These are phyloP conservation scores for Tolypeutes matacus DNA, from an alignment of 2,797 vertebrate species.

Conservation along the genomic window DNA sequence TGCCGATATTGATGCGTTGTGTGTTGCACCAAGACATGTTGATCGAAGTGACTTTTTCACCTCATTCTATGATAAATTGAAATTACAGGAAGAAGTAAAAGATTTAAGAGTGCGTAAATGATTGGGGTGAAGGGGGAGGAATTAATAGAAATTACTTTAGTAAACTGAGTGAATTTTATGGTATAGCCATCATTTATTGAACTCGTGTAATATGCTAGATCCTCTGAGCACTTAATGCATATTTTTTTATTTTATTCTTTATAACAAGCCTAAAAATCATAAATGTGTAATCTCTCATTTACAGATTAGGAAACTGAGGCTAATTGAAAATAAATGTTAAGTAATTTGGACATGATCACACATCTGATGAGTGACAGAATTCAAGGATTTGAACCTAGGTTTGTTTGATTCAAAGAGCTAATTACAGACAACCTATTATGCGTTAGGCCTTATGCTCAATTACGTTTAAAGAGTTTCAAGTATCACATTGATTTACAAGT, in stretches of 20 bases:
- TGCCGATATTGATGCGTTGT: constrained; percentile 95
- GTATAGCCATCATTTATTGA: not conserved
- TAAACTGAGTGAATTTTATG: constrained; percentile 38
- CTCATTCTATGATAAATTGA: constrained; percentile 95
- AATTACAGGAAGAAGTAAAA: constrained; percentile 94
- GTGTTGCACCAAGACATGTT: constrained; percentile 94
- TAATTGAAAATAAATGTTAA: not conserved
- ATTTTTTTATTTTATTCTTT: constrained; percentile 50
- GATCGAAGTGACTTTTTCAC: constrained; percentile 95
- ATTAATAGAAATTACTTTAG: constrained; percentile 39
- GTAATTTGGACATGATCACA: not conserved
- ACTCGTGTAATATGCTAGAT: not conserved
- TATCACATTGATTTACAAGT: not conserved
- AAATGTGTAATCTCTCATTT: not conserved
- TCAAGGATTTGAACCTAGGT: constrained; percentile 30
- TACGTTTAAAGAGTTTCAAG: constrained; percentile 41
- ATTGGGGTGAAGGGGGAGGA: constrained; percentile 48
- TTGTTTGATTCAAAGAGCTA: not conserved
- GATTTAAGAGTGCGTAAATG: constrained; percentile 90
- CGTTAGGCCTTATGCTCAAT: not conserved
- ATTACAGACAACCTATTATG: not conserved
- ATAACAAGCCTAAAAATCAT: constrained; percentile 11
- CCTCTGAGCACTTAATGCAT: not conserved
- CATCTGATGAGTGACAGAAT: not conserved
- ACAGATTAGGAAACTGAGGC: constrained; percentile 38